A percentile compares a stretch with the other conserved stretches of the same genome.
Conservation (phyloP, 1,140 invertebrate species). For the Habropoda laboriosa region DNA sequence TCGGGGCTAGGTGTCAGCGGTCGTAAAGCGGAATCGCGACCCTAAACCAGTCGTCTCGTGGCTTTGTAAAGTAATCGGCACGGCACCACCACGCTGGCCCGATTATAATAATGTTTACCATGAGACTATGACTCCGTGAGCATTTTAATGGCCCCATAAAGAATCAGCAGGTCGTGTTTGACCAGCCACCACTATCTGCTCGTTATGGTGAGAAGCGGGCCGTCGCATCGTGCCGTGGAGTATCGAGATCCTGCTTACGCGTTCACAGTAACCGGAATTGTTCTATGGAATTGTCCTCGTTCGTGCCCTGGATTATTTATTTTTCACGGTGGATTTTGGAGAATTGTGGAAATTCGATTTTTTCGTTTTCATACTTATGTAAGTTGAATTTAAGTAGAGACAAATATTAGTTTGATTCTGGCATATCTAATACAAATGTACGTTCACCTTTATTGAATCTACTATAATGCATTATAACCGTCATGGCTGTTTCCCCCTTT, state of each 20-base stretch:
- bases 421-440: no score
- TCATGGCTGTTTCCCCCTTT: no score
- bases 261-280: slow-evolving; percentile 26
- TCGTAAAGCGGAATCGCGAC: slow-evolving; percentile 70
- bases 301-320: neutral
- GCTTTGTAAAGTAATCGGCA: slow-evolving; percentile 67
- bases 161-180: slow-evolving; percentile 67
- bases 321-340: no score
- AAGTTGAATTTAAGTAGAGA: no score
- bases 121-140: slow-evolving; percentile 59
- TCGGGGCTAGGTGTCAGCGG: slow-evolving; percentile 70
- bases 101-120: slow-evolving; percentile 74
- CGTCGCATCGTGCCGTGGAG: neutral
- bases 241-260: slow-evolving; percentile 29
- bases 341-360: neutral
- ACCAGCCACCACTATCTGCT: slow-evolving; percentile 53
- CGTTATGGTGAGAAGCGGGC: slow-evolving; percentile 31
- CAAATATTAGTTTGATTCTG: no score
- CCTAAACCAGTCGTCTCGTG: slow-evolving; percentile 59
- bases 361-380: no score
- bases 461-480: no score
- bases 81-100: slow-evolving; percentile 45
- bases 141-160: slow-evolving; percentile 74
- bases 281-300: neutral
- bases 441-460: no score